Evolutionary conservation across 2,797 vertebrate genomes (phyloP).

Genomic region (Ceryle rudis): DNA sequence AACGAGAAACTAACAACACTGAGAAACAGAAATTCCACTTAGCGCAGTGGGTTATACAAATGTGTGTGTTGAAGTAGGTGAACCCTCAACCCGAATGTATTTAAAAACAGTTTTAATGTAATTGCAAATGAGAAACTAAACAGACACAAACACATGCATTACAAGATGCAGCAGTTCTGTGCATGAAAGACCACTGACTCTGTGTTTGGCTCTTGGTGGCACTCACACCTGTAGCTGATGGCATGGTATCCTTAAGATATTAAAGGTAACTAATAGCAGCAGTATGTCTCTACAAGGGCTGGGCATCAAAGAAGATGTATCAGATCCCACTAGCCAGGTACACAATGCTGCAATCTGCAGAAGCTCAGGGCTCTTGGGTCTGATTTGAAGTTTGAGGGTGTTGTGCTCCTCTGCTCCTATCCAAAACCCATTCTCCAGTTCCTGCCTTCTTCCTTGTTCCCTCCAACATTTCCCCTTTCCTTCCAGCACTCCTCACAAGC

Average conservation of each 20-base stretch:
- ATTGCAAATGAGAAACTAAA: background rate
- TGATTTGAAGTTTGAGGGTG: background rate
- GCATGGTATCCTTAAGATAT: background rate
- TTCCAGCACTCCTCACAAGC: background rate
- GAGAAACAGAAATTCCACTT: constrained; percentile 9
- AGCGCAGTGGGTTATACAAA: background rate
- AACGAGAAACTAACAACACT: background rate
- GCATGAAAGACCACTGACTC: background rate
- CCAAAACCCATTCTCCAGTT: background rate
- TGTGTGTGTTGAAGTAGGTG: background rate
- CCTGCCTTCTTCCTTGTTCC: background rate
- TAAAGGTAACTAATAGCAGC: background rate
- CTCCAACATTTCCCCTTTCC: background rate
- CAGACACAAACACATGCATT: background rate
- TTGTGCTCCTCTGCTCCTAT: background rate
- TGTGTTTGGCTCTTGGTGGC: background rate
- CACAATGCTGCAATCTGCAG: background rate
- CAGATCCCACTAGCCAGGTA: background rate
- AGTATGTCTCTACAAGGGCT: background rate
- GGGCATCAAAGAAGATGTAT: rapidly evolving
- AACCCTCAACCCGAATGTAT: background rate
- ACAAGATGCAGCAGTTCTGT: background rate
- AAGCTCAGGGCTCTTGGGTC: background rate
- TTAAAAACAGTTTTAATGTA: background rate
- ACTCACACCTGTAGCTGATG: background rate